These are phyloP conservation scores for Zosterops japonicus DNA, from an alignment of 2,113 vertebrate species.

Conservation along the genomic window DNA sequence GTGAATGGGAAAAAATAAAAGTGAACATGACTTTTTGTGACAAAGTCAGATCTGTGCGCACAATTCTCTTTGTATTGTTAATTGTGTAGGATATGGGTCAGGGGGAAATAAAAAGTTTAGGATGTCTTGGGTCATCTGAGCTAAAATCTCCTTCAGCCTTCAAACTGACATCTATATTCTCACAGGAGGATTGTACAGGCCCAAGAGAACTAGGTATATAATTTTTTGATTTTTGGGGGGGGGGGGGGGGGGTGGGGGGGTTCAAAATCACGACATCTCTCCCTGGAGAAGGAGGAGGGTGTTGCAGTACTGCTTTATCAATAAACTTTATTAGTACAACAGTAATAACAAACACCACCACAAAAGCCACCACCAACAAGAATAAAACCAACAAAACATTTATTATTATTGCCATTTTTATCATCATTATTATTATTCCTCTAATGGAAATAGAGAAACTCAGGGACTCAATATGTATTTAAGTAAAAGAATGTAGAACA, in stretches of 20 bases:
- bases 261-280: not conserved
- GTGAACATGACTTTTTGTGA: not conserved
- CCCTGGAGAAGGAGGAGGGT: not conserved
- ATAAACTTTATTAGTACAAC: not conserved
- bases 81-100: not conserved
- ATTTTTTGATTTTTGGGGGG: too few species aligned
- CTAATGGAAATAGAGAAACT: not conserved
- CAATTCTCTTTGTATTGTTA: not conserved
- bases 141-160: not conserved
- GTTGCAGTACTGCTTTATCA: not conserved
- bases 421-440: not conserved
- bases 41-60: not conserved
- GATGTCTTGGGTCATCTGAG: not conserved
- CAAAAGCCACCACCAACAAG: not conserved
- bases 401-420: not conserved
- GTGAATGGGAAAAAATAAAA: not conserved
- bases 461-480: not conserved
- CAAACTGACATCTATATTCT: not conserved
- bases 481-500: not conserved
- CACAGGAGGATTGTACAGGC: not conserved
- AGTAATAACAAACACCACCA: not conserved
- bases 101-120: not conserved
- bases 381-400: not conserved
- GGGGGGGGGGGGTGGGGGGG: too few species aligned
- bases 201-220: fast-evolving